Evolutionary conservation across 2,113 vertebrate species (phyloP).

Genomic region (Neofelis nebulosa): DNA sequence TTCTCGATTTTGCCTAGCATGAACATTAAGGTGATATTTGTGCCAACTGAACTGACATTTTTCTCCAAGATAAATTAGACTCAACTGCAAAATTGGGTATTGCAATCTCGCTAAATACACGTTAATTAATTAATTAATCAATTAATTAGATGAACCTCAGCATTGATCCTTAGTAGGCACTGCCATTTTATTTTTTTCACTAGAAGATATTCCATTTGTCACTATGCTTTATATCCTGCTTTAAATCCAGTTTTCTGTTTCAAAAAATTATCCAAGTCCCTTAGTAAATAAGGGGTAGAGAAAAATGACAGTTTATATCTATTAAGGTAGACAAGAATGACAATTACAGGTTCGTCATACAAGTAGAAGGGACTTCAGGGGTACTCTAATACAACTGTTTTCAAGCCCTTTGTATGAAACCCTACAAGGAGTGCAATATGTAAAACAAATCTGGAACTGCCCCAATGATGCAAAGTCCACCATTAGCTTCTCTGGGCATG

Average conservation of each 20-base stretch:
- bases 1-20: neutral
- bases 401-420: neutral
- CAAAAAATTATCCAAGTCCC: neutral
- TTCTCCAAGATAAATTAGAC: slow-evolving; percentile 32
- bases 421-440: neutral
- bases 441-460: neutral
- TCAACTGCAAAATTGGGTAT: slow-evolving; percentile 15
- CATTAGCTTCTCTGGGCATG: neutral
- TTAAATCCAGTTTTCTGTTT: slow-evolving; percentile 53
- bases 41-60: slow-evolving; percentile 16
- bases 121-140: neutral
- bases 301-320: neutral
- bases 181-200: slow-evolving; percentile 16
- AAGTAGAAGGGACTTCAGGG: slow-evolving; percentile 6
- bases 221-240: neutral
- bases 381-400: neutral
- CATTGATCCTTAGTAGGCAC: neutral
- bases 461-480: neutral
- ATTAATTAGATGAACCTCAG: slow-evolving; percentile 2
- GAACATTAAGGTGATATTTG: slow-evolving; percentile 4
- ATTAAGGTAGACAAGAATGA: neutral
- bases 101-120: neutral
- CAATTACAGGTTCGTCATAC: neutral
- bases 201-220: slow-evolving; percentile 12
- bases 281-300: neutral